Evolutionary conservation across 2,888 invertebrate species (phyloP).

Genomic region (Cremastinae sp.): DNA sequence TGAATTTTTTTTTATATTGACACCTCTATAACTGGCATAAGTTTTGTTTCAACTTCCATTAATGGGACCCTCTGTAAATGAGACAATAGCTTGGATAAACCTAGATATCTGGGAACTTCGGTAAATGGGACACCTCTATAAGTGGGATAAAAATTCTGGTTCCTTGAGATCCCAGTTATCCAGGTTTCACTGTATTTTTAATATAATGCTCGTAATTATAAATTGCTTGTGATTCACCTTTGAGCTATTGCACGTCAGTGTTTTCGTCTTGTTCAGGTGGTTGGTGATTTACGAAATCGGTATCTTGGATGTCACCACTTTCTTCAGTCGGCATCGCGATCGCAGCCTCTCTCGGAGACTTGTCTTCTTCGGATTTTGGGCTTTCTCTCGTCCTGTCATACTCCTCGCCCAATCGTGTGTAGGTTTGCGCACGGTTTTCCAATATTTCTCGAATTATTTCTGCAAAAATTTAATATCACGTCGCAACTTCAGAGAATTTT

Average conservation of each 20-base stretch:
- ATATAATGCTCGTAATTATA: too few species aligned
- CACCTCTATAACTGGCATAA: too few species aligned
- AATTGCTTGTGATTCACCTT: conserved; percentile 39
- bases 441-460: conserved; percentile 90
- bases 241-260: conserved; percentile 41
- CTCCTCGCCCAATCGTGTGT: conserved; percentile 79
- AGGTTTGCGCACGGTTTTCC: conserved; percentile 86
- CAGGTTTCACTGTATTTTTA: too few species aligned
- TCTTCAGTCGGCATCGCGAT: conserved; percentile 67
- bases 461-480: conserved; percentile 68
- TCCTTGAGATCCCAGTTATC: too few species aligned
- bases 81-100: too few species aligned
- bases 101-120: too few species aligned
- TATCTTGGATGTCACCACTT: conserved; percentile 70
- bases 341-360: conserved; percentile 63
- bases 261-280: conserved; percentile 46
- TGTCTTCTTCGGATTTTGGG: conserved; percentile 39
- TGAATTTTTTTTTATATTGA: too few species aligned
- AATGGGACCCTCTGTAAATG: too few species aligned
- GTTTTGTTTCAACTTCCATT: too few species aligned
- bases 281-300: conserved; percentile 59
- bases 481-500: too few species aligned
- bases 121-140: too few species aligned
- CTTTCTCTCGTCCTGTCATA: conserved; percentile 70
- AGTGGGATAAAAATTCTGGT: too few species aligned